Evolutionary conservation across 2,888 invertebrate species (phyloP).

Genomic region (Byasa hedistus): DNA sequence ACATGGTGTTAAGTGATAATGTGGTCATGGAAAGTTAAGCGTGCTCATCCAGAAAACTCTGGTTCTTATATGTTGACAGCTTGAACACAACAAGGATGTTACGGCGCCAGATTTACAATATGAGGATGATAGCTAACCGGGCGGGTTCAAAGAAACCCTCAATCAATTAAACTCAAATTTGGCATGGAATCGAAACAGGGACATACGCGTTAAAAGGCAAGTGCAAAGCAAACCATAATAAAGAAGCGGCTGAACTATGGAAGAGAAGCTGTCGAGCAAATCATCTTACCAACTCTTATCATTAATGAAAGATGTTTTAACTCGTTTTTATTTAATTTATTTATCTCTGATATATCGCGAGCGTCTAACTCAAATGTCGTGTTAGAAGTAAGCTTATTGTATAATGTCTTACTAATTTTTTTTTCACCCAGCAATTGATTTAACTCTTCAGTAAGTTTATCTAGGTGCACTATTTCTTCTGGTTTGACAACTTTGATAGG

Average conservation of each 20-base stretch:
- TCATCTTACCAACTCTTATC: constrained; percentile 62
- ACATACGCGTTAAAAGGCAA: too few relatives aligned
- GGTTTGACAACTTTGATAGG: constrained; percentile 40
- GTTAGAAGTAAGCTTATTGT: constrained; percentile 66
- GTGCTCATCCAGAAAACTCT: too few relatives aligned
- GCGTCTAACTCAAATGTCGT: constrained; percentile 68
- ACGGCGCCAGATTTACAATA: too few relatives aligned
- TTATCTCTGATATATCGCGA: constrained; percentile 73
- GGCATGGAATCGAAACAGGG: too few relatives aligned
- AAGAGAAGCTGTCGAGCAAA: constrained; percentile 16
- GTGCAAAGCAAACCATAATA: too few relatives aligned
- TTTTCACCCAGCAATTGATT: constrained; percentile 56
- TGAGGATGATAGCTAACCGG: too few relatives aligned
- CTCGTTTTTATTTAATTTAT: constrained; percentile 59
- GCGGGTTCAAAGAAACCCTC: too few relatives aligned
- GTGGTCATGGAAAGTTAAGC: too few relatives aligned
- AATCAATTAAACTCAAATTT: too few relatives aligned
- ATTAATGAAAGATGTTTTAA: constrained; percentile 59
- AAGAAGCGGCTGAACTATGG: not conserved
- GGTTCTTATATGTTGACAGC: too few relatives aligned
- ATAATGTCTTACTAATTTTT: constrained; percentile 65
- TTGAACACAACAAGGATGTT: too few relatives aligned
- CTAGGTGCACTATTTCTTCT: constrained; percentile 39
- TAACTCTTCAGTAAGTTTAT: constrained; percentile 52
- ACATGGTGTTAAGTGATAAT: too few relatives aligned